A percentile compares a stretch with the other conserved stretches of the same genome.
These are phyloP conservation scores for Archocentrus centrarchus DNA, from an alignment of 2,113 vertebrate genomes.

Conservation along the genomic window DNA sequence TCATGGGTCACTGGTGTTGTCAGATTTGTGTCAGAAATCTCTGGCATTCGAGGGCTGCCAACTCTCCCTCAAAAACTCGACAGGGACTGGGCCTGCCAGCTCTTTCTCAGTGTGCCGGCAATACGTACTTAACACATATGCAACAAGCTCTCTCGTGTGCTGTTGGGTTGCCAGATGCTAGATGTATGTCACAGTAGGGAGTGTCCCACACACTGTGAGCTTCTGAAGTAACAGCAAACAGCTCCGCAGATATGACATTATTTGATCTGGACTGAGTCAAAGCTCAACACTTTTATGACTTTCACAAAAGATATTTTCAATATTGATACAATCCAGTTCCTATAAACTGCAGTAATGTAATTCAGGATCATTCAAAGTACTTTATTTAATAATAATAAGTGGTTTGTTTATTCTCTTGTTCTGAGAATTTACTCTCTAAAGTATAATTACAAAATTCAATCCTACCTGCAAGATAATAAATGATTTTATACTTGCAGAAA, in stretches of 20 bases:
- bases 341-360: background rate
- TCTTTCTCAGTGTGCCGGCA: slow-evolving; percentile 7
- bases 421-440: slow-evolving; percentile 7
- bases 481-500: background rate
- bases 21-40: slow-evolving; percentile 56
- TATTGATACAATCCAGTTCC: background rate
- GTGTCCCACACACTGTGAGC: background rate
- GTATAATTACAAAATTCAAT: background rate
- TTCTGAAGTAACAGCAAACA: too few species aligned
- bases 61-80: slow-evolving; percentile 19
- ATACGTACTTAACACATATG: slow-evolving; percentile 13
- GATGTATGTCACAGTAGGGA: background rate
- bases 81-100: slow-evolving; percentile 27
- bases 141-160: slow-evolving; percentile 9
- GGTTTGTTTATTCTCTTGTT: background rate
- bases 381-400: background rate
- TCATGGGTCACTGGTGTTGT: slow-evolving; percentile 50
- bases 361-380: background rate
- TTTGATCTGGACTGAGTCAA: background rate
- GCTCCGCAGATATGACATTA: background rate
- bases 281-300: background rate
- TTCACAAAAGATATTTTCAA: background rate
- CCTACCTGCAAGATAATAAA: background rate
- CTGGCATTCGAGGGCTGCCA: slow-evolving; percentile 43
- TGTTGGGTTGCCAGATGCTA: slow-evolving; percentile 22